phyloP scores from a whole-genome alignment of 2,888 invertebrate species.

The Periphyllus acericola region DNA sequence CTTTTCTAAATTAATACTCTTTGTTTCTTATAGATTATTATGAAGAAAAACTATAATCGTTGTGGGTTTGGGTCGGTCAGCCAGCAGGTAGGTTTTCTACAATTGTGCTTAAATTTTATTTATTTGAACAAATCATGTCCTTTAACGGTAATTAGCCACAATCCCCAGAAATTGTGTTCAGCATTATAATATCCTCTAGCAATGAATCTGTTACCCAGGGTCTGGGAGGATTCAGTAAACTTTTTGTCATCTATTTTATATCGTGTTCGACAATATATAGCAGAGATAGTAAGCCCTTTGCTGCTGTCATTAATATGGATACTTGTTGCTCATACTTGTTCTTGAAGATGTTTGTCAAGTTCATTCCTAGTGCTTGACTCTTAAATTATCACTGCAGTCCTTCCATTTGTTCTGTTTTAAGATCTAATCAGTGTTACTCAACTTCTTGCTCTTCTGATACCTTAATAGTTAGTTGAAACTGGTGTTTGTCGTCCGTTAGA shows the following conservation, averaged over 20 bases:
- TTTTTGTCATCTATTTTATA: not conserved
- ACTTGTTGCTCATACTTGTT: not conserved
- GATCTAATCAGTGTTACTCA: not conserved
- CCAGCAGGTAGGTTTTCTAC: too few species aligned
- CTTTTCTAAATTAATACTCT: not conserved
- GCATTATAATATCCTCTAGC: not conserved
- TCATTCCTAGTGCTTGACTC: too few species aligned
- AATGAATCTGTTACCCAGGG: not conserved
- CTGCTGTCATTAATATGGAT: not conserved
- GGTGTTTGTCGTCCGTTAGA: not conserved
- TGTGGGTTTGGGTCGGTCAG: too few species aligned
- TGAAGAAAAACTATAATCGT: too few species aligned
- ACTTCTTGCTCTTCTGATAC: not conserved
- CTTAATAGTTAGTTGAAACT: not conserved
- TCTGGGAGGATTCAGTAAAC: not conserved
- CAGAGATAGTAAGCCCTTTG: not conserved
- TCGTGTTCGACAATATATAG: not conserved
- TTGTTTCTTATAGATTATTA: too few species aligned
- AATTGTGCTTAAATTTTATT: too few species aligned
- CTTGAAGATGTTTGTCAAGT: not conserved
- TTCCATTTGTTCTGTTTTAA: not conserved
- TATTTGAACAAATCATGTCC: not conserved
- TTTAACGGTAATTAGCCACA: not conserved
- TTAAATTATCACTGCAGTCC: too few species aligned
- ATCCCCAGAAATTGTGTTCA: not conserved